A percentile compares a stretch with the other conserved stretches of the same genome.
phyloP scores from a whole-genome alignment of 1,140 invertebrate species.

The Philotrypesis tridentata region DNA sequence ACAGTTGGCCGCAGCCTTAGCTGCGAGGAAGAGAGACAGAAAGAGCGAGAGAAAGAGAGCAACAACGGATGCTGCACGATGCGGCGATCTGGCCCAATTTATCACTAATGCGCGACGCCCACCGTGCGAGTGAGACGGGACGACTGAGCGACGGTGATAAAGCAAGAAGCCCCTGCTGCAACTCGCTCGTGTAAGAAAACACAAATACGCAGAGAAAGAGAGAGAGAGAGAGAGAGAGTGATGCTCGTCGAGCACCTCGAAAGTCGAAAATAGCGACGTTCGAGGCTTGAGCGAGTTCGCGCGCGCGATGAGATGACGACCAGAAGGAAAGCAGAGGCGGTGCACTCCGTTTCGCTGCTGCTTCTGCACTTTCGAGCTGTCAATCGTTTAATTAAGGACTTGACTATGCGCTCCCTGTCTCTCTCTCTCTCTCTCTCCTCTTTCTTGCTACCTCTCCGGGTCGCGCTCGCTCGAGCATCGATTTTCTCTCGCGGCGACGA shows the following conservation, averaged over 20 bases:
- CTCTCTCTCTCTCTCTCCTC: conserved; percentile 30
- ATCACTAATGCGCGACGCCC: conserved; percentile 70
- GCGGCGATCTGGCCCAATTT: conserved; percentile 69
- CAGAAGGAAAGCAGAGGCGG: neutral
- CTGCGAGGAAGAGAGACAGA: conserved; percentile 22
- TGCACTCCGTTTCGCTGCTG: conserved; percentile 52
- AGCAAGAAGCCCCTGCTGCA: conserved; percentile 52
- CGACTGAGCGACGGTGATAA: conserved; percentile 52
- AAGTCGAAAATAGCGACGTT: conserved; percentile 66
- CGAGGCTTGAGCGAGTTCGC: conserved; percentile 42
- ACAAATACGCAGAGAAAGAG: neutral
- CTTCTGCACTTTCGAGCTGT: conserved; percentile 60
- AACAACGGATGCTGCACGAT: conserved; percentile 51
- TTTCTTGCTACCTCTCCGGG: conserved; percentile 33
- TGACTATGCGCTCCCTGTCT: conserved; percentile 52
- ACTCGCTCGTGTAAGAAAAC: conserved; percentile 56
- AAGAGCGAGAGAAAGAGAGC: neutral
- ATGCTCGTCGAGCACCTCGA: conserved; percentile 39
- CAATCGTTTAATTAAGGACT: conserved; percentile 67
- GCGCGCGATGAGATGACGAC: conserved; percentile 6
- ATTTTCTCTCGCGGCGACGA: conserved; percentile 27
- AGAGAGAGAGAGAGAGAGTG: neutral
- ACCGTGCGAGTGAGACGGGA: conserved; percentile 52
- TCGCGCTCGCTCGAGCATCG: conserved; percentile 24
- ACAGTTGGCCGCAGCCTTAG: conserved; percentile 68